Evolutionary conservation across 2,888 invertebrate species (phyloP), one percentile per base, ranked within the genome.

Genomic region (Sminthurides aquaticus): DNA sequence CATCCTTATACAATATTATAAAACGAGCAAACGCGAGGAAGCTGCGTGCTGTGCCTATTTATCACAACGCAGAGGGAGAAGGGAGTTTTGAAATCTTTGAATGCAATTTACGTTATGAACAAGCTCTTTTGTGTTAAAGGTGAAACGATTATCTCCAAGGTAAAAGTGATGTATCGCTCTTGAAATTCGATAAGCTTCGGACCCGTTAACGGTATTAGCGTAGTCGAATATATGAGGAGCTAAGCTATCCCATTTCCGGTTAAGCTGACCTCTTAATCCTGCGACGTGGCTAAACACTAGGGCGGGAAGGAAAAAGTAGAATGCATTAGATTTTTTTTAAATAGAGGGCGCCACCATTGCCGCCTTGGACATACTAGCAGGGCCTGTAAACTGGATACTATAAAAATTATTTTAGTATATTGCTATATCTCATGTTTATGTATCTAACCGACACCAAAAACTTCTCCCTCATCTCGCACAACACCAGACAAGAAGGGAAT

Each of bases 91-190:
- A n/a, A n/a, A n/a, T n/a, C n/a, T n/a, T n/a, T n/a, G n/a, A n/a
- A n/a, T n/a, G n/a, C n/a, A n/a, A n/a, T 18, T 56, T 64, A 64
- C 64, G 49, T 64, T 64, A 29, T 64, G 64, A 28, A 64, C 56
- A 18, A 54, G 43, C 27, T 64, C 64, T 56, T 64, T 64, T 48
- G 59, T 64, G 56, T 64, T 56, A 26, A 49, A 58, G 48, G 49
- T 57, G 48, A 64, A 64, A 15, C 59, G 29, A 2, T 22, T 43
- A 49, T 64, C 48, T 22, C 27, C 49, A 20, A 64, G 55, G 28
- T 64, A 64, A 49, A 64, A 64, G 20, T 64, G 56, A 22, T 52
- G 58, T 20, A 64, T 64, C 26, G 49, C 49, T 27, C 49, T 20
- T 57, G 49, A 57, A 43, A 64, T 58, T 34, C 11, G 24, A 8